These are phyloP conservation scores for Falco peregrinus DNA, from an alignment of 2,797 vertebrate genomes.

Conservation along the genomic window DNA sequence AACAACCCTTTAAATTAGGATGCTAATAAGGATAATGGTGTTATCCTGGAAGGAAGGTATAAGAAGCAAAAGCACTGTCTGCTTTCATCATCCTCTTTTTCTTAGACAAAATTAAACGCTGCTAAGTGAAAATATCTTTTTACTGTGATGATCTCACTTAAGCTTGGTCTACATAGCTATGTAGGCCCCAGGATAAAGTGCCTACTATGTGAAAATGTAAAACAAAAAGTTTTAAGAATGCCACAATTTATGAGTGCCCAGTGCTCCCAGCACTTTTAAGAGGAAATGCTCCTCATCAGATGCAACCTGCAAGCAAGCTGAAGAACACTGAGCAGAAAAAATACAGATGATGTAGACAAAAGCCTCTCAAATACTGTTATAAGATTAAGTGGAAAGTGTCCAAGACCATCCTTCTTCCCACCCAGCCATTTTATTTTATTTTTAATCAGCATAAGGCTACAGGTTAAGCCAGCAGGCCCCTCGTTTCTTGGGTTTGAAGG, in stretches of 20 bases:
- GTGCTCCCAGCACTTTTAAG: background rate
- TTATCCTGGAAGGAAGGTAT: background rate
- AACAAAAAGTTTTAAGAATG: background rate
- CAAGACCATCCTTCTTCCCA: background rate
- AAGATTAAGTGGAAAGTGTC: background rate
- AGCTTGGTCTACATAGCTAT: no score
- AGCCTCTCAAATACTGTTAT: background rate
- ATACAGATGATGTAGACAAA: background rate
- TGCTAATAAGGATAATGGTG: accelerated
- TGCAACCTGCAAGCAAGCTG: background rate
- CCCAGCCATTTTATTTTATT: background rate
- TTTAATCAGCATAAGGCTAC: background rate
- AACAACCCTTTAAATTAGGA: background rate
- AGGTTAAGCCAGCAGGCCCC: background rate
- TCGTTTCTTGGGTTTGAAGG: background rate
- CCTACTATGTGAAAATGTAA: background rate
- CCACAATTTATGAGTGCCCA: background rate
- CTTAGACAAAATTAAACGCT: background rate
- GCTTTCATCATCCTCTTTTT: background rate
- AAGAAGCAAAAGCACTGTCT: background rate
- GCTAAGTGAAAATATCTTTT: background rate
- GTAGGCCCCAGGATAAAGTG: background rate
- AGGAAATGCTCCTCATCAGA: background rate
- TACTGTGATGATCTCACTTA: background rate
- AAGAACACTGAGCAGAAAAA: background rate